A percentile compares a stretch with the other conserved stretches of the same genome.
These are phyloP conservation scores for Mustela nigripes DNA, from an alignment of 2,113 vertebrate genomes.

Conservation along the genomic window DNA sequence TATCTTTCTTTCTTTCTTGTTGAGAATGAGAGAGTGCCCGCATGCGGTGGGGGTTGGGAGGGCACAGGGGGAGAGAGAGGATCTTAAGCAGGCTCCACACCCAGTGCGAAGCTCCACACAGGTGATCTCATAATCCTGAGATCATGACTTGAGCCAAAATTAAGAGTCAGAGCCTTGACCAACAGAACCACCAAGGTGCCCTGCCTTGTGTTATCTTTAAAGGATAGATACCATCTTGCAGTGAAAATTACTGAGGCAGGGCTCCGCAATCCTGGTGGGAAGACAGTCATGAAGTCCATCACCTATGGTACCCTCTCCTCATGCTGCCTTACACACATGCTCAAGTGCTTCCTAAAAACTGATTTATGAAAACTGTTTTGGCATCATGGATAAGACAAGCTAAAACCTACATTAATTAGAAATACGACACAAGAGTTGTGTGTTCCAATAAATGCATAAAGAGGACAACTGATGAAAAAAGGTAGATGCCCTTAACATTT, in stretches of 20 bases:
- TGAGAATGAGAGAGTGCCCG: background rate
- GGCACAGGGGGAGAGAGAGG: background rate
- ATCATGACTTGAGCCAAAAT: background rate
- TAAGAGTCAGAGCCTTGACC: background rate
- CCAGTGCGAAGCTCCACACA: background rate
- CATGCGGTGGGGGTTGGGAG: background rate
- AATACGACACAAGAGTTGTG: background rate
- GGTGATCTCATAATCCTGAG: background rate
- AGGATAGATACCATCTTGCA: background rate
- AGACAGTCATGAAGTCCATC: background rate
- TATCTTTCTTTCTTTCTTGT: background rate
- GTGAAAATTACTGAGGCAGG: background rate
- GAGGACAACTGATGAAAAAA: background rate
- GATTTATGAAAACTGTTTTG: background rate
- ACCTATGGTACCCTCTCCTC: background rate
- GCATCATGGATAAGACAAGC: background rate
- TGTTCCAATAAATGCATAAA: background rate
- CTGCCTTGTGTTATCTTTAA: background rate
- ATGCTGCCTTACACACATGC: background rate
- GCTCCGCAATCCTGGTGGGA: background rate
- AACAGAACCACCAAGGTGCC: background rate
- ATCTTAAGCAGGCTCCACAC: background rate
- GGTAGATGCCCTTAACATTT: background rate
- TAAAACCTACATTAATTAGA: conserved; percentile 25
- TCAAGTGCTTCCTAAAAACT: background rate